Evolutionary conservation across 2,888 invertebrate species (phyloP).

Genomic region (Hypolimnas misippus): DNA sequence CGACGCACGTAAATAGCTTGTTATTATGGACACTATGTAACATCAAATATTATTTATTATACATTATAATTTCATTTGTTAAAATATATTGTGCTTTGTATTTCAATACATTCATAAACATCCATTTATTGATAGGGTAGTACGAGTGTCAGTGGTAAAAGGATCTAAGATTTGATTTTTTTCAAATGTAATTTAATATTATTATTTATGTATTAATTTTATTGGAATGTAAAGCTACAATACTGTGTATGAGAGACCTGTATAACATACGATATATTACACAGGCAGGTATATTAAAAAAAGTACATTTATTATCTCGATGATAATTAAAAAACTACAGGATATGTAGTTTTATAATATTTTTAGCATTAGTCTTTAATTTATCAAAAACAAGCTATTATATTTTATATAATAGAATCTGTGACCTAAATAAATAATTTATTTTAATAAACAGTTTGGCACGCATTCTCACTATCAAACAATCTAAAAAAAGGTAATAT

Average conservation of each 20-base stretch:
- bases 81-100: neutral
- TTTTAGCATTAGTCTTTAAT: neutral
- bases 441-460: slow-evolving; percentile 5
- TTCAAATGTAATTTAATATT: neutral
- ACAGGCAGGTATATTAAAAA: neutral
- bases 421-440: slow-evolving; percentile 1
- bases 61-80: too few relatives aligned
- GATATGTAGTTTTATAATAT: neutral
- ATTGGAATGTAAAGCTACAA: slow-evolving; percentile 28
- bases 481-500: neutral
- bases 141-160: neutral
- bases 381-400: neutral
- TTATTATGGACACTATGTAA: too few relatives aligned
- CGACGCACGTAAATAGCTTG: too few relatives aligned
- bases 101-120: neutral
- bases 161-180: neutral
- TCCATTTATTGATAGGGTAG: neutral
- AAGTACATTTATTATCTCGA: neutral
- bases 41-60: too few relatives aligned
- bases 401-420: neutral
- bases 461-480: slow-evolving; percentile 8
- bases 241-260: slow-evolving; percentile 7
- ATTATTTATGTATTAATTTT: slow-evolving; percentile 5
- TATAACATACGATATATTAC: neutral
- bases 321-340: neutral